Base-by-base conservation (phyloP, 1,140 invertebrate genomes). In the Bombyx mandarina region DNA sequence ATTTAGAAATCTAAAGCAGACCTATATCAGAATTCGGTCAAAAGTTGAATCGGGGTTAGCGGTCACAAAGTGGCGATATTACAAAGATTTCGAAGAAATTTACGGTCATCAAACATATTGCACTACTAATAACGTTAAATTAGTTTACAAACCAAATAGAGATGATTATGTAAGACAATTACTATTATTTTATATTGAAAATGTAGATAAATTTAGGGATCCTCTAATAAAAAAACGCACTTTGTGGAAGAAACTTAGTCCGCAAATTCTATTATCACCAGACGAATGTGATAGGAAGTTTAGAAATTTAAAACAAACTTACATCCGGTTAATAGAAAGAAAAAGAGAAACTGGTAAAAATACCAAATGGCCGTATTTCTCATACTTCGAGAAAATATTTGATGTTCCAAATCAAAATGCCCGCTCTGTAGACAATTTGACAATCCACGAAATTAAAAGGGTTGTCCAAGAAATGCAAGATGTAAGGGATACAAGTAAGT, bases 221-320 rank as follows among this genome's bases (percentile, higher is more conserved):
- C 79, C 74, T 43, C 54, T 79, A 8, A 61, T 73, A 6, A 85
- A 78, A 58, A 85, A 85, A 60, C 83, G 77, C 57, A 56, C 56
- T 51, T 56, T 86, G 43, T 86, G 83, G 83, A 76, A 62, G 62
- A 55, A 69, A 10, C 72, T 86, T 12, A 69, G 66, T 10, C 63
- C 69, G 10, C 77, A 70, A 54, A 54, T 87, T 44, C 78, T 79
- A 0, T 59, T 84, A 26, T 62, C 76, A 18, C 52, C 75, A 18
- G 83, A 79, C 54, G 80, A 79, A 56, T 87, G 83, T 66, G 80
- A 85, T 58, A 79, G 77, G 58, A 87, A 87, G 51, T 87, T 84
- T 62, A 67, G 83, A 55, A 87, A 87, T 53, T 65, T 87, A 26
- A 87, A 87, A 61, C 82, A 85, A 56, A 87, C 84, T 1, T 87